These are phyloP conservation scores for Stratiomys singularior DNA, from an alignment of 2,888 invertebrate genomes.

Conservation along the genomic window DNA sequence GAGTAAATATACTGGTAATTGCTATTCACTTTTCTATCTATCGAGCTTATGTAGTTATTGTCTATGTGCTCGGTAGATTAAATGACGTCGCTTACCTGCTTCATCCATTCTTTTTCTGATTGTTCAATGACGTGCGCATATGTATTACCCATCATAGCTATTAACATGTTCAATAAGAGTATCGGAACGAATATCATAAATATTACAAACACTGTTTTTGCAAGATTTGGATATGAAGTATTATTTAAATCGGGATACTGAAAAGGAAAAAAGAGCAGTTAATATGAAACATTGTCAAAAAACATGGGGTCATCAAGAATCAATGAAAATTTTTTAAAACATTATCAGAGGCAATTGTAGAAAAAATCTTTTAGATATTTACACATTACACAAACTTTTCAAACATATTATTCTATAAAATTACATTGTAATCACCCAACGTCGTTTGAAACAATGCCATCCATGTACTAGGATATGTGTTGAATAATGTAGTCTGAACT, in stretches of 20 bases:
- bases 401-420: too few relatives aligned
- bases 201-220: conserved; percentile 95
- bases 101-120: conserved; percentile 99
- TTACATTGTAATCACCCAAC: conserved; percentile 96
- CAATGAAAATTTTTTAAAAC: too few relatives aligned
- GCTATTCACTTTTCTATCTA: too few relatives aligned
- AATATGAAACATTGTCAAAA: too few relatives aligned
- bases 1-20: too few relatives aligned
- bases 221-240: conserved; percentile 90
- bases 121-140: conserved; percentile 98
- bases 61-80: too few relatives aligned
- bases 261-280: too few relatives aligned
- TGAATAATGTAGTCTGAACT: conserved; percentile 82
- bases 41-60: too few relatives aligned
- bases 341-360: too few relatives aligned
- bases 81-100: conserved; percentile 83
- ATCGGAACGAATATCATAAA: conserved; percentile 99
- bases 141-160: conserved; percentile 99
- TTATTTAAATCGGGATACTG: conserved; percentile 93
- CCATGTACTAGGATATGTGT: conserved; percentile 91
- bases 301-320: too few relatives aligned
- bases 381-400: too few relatives aligned
- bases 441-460: conserved; percentile 99
- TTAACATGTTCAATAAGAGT: conserved; percentile 93
- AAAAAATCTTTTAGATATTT: too few relatives aligned